Percentiles rank a stretch among this genome's conserved stretches.
Evolutionary conservation across 2,888 invertebrate species (phyloP).

Genomic region (Acanthosoma haemorrhoidale): DNA sequence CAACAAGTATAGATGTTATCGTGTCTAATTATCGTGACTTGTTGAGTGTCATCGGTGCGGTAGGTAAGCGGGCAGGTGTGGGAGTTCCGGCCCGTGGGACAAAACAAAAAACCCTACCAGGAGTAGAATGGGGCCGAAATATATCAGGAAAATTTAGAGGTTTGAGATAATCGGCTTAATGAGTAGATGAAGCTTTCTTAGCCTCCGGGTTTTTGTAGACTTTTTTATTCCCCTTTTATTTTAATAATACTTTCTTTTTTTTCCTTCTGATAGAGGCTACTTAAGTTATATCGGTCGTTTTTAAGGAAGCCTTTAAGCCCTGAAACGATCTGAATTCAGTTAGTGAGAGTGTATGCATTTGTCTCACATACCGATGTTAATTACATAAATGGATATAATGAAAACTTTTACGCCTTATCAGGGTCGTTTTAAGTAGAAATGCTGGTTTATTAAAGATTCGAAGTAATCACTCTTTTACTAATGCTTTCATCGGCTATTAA

Average conservation of each 20-base stretch:
- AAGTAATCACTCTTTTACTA: background rate
- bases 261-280: background rate
- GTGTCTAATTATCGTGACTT: background rate
- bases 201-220: background rate
- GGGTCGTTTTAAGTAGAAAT: background rate
- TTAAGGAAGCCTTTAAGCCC: background rate
- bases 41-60: constrained; percentile 8
- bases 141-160: background rate
- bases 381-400: background rate
- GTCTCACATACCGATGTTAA: background rate
- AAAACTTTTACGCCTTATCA: background rate
- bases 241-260: no score
- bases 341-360: background rate
- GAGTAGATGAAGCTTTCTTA: constrained; percentile 10
- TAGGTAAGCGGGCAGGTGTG: background rate
- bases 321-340: background rate
- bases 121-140: background rate
- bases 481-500: background rate
- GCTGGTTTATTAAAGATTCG: background rate
- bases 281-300: background rate
- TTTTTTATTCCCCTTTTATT: no score
- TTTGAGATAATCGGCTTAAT: constrained; percentile 1
- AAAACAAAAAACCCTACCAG: background rate
- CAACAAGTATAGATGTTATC: background rate
- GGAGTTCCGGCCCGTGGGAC: background rate